These are phyloP conservation scores for Dermatophagoides farinae DNA, from an alignment of 1,140 invertebrate species.

Conservation along the genomic window DNA sequence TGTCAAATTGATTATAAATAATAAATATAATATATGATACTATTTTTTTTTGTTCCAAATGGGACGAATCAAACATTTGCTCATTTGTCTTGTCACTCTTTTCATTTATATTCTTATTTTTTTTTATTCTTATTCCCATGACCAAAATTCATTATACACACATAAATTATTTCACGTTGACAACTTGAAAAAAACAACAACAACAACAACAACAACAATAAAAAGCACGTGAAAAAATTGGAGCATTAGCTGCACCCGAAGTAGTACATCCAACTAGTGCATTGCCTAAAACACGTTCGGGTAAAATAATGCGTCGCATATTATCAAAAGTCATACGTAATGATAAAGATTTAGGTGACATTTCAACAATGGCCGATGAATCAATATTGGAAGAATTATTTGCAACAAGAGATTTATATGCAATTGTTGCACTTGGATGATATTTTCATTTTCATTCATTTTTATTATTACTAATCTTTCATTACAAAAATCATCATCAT, in stretches of 20 bases:
- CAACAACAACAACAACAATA: too few relatives aligned
- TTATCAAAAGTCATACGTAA: constrained; percentile 75
- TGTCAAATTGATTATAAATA: too few relatives aligned
- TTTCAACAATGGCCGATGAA: constrained; percentile 73
- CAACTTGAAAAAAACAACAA: too few relatives aligned
- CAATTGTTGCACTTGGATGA: not conserved
- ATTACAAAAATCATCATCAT: not conserved
- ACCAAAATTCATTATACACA: not conserved
- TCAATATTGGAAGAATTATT: constrained; percentile 57
- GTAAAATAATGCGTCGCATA: constrained; percentile 91
- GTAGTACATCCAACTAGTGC: constrained; percentile 73
- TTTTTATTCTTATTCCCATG: not conserved
- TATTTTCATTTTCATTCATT: not conserved
- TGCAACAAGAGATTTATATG: constrained; percentile 9
- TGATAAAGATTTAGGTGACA: constrained; percentile 71
- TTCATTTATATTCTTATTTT: not conserved
- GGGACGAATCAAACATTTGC: too few relatives aligned
- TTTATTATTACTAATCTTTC: not conserved
- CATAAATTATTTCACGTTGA: not conserved
- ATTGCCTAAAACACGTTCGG: constrained; percentile 87
- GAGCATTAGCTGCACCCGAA: constrained; percentile 87
- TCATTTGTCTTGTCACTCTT: not conserved
- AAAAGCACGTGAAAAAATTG: constrained; percentile 65
- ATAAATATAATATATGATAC: not conserved
- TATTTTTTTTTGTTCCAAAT: too few relatives aligned